phyloP scores from a whole-genome alignment of 2,888 invertebrate genomes.

The Strigamia transsilvanica region DNA sequence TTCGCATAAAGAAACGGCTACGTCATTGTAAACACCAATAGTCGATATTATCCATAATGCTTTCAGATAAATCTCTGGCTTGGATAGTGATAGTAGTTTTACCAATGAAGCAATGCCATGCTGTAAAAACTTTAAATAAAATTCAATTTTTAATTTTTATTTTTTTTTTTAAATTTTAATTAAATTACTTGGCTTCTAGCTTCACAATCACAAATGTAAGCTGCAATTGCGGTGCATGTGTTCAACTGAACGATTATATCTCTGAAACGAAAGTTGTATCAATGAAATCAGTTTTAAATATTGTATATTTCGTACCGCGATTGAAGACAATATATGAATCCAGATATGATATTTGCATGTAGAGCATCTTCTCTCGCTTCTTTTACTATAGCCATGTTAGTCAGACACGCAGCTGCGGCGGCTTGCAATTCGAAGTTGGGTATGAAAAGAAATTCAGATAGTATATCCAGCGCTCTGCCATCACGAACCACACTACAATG shows the following conservation, averaged over 20 bases:
- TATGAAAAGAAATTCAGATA: background rate
- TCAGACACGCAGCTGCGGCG: conserved; percentile 36
- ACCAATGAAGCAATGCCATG: conserved; percentile 18
- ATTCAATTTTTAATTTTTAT: background rate
- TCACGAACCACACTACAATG: background rate
- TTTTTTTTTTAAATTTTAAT: background rate
- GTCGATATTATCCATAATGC: conserved; percentile 53
- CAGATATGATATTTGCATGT: background rate
- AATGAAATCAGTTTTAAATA: background rate
- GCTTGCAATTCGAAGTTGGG: conserved; percentile 31
- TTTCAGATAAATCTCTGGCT: conserved; percentile 51
- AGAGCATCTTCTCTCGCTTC: conserved; percentile 20
- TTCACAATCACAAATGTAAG: conserved; percentile 41
- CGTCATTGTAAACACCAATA: conserved; percentile 40
- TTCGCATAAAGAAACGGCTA: conserved; percentile 51
- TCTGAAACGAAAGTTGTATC: background rate
- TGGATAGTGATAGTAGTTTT: conserved; percentile 46
- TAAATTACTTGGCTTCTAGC: conserved; percentile 51
- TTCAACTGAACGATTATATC: conserved; percentile 50
- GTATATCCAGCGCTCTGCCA: background rate
- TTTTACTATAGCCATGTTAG: conserved; percentile 29
- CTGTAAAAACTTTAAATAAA: conserved; percentile 18
- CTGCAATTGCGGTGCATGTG: conserved; percentile 52
- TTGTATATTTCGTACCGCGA: background rate
- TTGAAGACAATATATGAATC: conserved; percentile 43